Percentiles rank a stretch among this genome's conserved stretches.
These are phyloP conservation scores for Gymnosoma rotundatum DNA, from an alignment of 2,888 invertebrate genomes.

Conservation along the genomic window DNA sequence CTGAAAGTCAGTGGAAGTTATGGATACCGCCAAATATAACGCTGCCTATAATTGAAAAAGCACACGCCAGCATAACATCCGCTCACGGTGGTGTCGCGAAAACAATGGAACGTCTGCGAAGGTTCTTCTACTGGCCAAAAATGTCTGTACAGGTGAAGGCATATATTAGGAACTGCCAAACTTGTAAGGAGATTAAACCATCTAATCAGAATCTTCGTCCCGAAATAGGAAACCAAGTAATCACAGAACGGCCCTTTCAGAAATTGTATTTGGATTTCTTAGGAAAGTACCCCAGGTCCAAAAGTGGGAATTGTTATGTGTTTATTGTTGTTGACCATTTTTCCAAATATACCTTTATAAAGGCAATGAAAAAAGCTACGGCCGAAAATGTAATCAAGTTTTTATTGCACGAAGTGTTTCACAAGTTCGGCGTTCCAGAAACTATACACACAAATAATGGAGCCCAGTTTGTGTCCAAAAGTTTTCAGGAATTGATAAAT, in stretches of 20 bases:
- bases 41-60: no score
- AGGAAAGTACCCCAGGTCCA: background rate
- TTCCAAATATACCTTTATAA: background rate
- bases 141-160: background rate
- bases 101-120: no score
- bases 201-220: background rate
- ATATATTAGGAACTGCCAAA: background rate
- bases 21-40: no score
- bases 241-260: background rate
- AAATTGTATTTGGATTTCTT: background rate
- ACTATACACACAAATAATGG: no score
- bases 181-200: background rate
- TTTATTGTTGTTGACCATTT: background rate
- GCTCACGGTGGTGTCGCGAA: no score
- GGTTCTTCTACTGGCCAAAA: slow-evolving; percentile 49
- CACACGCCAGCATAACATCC: no score
- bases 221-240: background rate
- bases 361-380: background rate
- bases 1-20: no score
- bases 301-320: background rate
- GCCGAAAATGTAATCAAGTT: background rate
- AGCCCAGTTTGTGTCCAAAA: background rate
- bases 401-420: background rate
- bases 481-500: background rate
- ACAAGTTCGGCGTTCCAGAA: no score